Percentiles rank a stretch among this genome's conserved stretches.
Evolutionary conservation across 2,797 vertebrate genomes (phyloP).

Genomic region (Labeo calbasu): DNA sequence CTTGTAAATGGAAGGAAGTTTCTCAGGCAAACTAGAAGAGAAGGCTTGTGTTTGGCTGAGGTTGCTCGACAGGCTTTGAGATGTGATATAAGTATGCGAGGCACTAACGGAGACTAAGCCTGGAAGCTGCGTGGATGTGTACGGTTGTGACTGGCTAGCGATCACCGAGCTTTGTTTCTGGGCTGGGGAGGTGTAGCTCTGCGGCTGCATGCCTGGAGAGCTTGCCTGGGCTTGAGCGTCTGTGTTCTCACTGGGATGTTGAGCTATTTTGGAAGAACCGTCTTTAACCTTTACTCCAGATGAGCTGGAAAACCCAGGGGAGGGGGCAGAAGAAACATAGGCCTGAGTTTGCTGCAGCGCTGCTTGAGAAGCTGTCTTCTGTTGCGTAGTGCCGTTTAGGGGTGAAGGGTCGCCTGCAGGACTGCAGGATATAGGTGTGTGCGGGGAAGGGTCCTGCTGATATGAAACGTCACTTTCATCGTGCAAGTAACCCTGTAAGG

Average conservation of each 20-base stretch:
- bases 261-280: constrained; percentile 83
- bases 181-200: constrained; percentile 87
- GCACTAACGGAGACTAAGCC: constrained; percentile 89
- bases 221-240: constrained; percentile 79
- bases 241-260: constrained; percentile 78
- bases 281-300: constrained; percentile 84
- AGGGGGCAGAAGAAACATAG: constrained; percentile 82
- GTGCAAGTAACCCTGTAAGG: constrained; percentile 89
- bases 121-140: constrained; percentile 88
- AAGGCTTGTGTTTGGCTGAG: constrained; percentile 88
- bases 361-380: constrained; percentile 84
- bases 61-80: constrained; percentile 79
- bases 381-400: constrained; percentile 84
- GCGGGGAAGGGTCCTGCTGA: constrained; percentile 88
- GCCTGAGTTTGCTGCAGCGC: constrained; percentile 84
- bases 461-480: constrained; percentile 84
- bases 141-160: constrained; percentile 89
- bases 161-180: constrained; percentile 93
- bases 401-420: constrained; percentile 85
- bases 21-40: constrained; percentile 85
- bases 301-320: constrained; percentile 82
- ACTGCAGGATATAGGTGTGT: constrained; percentile 87
- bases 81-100: constrained; percentile 87
- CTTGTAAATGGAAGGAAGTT: constrained; percentile 91
- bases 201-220: constrained; percentile 82